Evolutionary conservation across 2,888 invertebrate genomes (phyloP).

Genomic region (Pasiphila rectangulata): DNA sequence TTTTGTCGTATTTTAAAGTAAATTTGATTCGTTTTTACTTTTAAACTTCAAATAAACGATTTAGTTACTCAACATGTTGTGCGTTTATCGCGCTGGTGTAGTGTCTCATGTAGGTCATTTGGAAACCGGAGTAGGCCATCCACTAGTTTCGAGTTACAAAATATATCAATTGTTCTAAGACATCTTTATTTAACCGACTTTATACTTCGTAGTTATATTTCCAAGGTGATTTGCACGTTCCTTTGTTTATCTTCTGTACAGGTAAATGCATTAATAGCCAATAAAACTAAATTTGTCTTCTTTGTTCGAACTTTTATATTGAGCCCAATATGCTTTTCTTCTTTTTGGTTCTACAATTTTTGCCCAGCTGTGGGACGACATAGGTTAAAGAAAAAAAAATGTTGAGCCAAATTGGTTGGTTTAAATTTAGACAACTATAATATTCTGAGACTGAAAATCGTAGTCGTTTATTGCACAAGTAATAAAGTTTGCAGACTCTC

Average conservation of each 20-base stretch:
- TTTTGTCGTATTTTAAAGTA: not conserved
- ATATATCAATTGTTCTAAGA: slow-evolving; percentile 35
- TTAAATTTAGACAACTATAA: not conserved
- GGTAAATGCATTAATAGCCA: not conserved
- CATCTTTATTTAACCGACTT: slow-evolving; percentile 23
- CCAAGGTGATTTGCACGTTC: slow-evolving; percentile 1
- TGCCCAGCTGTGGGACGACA: too few relatives aligned
- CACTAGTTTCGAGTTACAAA: slow-evolving; percentile 36
- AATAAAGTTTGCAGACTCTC: slow-evolving; percentile 15
- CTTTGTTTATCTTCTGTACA: not conserved
- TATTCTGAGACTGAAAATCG: not conserved
- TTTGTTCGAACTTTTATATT: not conserved
- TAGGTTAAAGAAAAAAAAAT: too few relatives aligned
- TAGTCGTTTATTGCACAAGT: slow-evolving; percentile 1
- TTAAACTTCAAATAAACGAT: slow-evolving; percentile 5
- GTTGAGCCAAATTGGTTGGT: too few relatives aligned
- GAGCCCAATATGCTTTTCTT: too few relatives aligned
- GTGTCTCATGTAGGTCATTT: slow-evolving; percentile 48
- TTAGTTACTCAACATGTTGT: slow-evolving; percentile 17
- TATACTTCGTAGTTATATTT: slow-evolving; percentile 7
- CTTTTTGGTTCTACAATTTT: too few relatives aligned
- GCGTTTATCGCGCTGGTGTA: slow-evolving; percentile 34
- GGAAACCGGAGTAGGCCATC: slow-evolving; percentile 48
- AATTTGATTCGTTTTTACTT: not conserved
- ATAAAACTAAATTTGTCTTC: not conserved